Evolutionary conservation across 2,113 vertebrate genomes (phyloP).

Genomic region (Nibea coibor): DNA sequence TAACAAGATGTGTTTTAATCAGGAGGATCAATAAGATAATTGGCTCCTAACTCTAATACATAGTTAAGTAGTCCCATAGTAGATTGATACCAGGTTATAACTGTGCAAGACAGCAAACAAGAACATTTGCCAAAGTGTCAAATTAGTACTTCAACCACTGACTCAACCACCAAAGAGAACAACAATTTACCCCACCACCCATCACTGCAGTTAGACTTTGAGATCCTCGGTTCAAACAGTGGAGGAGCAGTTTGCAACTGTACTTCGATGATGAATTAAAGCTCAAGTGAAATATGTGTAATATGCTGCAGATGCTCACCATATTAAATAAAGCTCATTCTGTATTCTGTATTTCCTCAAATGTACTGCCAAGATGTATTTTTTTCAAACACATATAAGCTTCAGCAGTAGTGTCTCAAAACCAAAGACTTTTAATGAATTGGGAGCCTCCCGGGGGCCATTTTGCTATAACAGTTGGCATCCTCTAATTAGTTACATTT

Average conservation of each 20-base stretch:
- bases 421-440: neutral
- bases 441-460: neutral
- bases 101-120: neutral
- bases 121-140: neutral
- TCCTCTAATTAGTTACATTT: slow-evolving; percentile 37
- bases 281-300: neutral
- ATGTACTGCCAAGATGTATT: neutral
- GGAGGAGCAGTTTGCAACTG: neutral
- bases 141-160: neutral
- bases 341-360: neutral
- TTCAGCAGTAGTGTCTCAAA: neutral
- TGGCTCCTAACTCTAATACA: no score
- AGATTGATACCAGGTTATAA: no score
- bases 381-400: neutral
- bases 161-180: neutral
- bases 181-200: neutral
- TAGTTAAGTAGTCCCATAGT: no score
- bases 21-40: no score
- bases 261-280: neutral
- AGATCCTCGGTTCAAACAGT: neutral
- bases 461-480: slow-evolving; percentile 22
- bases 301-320: slow-evolving; percentile 8
- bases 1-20: no score
- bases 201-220: neutral
- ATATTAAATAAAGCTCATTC: neutral